A percentile compares a stretch with the other conserved stretches of the same genome.
These are phyloP conservation scores for Podarcis raffonei DNA, from an alignment of 2,113 vertebrate genomes.

Conservation along the genomic window DNA sequence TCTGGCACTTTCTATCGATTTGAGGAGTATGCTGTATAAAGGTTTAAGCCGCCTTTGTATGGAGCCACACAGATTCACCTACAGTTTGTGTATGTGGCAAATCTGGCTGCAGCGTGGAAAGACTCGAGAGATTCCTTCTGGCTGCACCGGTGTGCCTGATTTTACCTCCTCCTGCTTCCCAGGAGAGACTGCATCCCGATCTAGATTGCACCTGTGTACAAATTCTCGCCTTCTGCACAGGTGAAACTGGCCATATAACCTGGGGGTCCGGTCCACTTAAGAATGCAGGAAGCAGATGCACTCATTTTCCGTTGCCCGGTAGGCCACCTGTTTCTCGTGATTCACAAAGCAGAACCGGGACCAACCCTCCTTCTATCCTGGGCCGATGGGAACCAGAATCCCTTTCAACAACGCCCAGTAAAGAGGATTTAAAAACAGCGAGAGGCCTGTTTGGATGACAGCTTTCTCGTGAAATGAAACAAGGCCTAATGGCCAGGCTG, in stretches of 20 bases:
- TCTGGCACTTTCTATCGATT: background rate
- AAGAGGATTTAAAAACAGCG: too few species aligned
- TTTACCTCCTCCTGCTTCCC: background rate
- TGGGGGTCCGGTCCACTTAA: background rate
- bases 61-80: too few species aligned
- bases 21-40: too few species aligned
- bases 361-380: too few species aligned
- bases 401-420: background rate
- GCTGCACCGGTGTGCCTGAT: background rate
- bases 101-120: background rate
- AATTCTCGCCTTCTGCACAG: background rate
- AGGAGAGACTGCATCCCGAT: background rate
- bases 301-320: background rate
- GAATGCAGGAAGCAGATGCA: background rate
- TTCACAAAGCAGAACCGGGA: background rate
- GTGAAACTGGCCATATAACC: background rate
- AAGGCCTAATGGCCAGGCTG: background rate
- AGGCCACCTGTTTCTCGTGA: background rate
- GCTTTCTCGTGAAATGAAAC: background rate
- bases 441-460: background rate
- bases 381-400: background rate
- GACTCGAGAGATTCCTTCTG: background rate
- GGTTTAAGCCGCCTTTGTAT: too few species aligned
- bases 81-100: too few species aligned
- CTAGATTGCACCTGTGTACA: background rate